Evolutionary conservation across 2,113 vertebrate species (phyloP).

Genomic region (Mobula birostris): DNA sequence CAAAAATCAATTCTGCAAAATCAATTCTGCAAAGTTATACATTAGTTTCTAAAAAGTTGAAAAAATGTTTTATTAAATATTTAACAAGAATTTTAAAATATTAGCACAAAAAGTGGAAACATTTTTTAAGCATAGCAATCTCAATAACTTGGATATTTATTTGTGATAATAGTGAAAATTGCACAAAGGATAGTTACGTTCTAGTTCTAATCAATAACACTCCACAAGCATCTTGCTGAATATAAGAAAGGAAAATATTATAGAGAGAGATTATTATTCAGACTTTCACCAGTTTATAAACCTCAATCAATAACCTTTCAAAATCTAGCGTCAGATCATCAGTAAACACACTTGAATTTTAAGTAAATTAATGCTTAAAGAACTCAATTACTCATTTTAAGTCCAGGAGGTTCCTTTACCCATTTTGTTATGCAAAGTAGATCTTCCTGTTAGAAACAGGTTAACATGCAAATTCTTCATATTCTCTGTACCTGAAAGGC

Average conservation of each 20-base stretch:
- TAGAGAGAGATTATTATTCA: neutral
- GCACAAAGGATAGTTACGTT: neutral
- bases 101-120: neutral
- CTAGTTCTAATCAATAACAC: neutral
- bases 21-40: neutral
- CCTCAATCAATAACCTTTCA: neutral
- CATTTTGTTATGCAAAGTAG: neutral
- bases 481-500: neutral
- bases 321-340: neutral
- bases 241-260: neutral
- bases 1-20: neutral
- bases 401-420: neutral
- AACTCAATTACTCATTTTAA: neutral
- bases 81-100: neutral
- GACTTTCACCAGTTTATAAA: neutral
- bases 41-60: neutral
- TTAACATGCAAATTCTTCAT: neutral
- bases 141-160: constrained; percentile 12
- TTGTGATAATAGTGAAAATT: neutral
- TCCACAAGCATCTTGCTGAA: neutral
- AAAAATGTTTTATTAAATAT: neutral
- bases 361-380: neutral
- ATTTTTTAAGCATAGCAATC: neutral
- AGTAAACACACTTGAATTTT: neutral
- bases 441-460: neutral